These are phyloP conservation scores for Gracilinanus agilis DNA, from an alignment of 2,113 vertebrate species.

Conservation along the genomic window DNA sequence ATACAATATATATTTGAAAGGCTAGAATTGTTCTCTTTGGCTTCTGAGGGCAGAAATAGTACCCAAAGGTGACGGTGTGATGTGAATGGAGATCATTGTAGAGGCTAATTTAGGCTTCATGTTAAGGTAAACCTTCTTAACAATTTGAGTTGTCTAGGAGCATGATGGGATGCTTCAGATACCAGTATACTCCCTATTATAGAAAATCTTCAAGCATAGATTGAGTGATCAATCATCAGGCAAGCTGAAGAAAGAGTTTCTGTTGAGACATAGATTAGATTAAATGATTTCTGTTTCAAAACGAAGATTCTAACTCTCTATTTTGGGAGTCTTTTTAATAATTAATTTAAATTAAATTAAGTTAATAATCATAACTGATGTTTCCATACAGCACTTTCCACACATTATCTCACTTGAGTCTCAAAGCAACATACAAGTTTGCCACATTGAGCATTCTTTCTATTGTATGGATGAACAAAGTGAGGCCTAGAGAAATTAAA, in stretches of 20 bases:
- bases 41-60: neutral
- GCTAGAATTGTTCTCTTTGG: neutral
- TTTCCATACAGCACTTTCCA: neutral
- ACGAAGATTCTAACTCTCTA: neutral
- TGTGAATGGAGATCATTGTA: neutral
- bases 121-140: neutral
- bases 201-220: neutral
- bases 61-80: neutral
- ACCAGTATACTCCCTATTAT: neutral
- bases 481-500: neutral
- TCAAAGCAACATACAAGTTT: neutral
- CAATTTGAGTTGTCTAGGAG: neutral
- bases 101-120: neutral
- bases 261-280: neutral
- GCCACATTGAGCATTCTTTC: neutral
- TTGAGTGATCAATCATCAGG: neutral
- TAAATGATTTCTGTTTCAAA: neutral
- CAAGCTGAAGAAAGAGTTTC: neutral
- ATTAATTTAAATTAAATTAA: too few species aligned
- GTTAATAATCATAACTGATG: neutral
- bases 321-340: neutral
- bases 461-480: neutral
- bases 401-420: neutral
- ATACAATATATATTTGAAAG: neutral
- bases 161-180: neutral